These are phyloP conservation scores for Emys orbicularis DNA, from an alignment of 2,797 vertebrate genomes.

Conservation along the genomic window DNA sequence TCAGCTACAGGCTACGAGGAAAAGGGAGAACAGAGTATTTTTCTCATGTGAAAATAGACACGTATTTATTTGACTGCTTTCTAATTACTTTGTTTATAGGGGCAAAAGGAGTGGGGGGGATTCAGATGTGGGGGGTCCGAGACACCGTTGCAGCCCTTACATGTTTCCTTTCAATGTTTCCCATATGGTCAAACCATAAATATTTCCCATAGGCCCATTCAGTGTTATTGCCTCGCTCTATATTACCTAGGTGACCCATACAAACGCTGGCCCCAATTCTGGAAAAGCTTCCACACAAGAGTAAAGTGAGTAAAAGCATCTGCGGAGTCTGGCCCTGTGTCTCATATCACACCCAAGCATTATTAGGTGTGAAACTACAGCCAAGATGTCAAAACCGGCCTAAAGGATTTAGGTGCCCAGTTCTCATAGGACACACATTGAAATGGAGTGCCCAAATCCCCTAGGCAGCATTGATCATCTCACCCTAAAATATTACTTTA, in stretches of 20 bases:
- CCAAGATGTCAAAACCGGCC: not conserved
- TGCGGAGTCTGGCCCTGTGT: too few relatives aligned
- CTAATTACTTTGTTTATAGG: not conserved
- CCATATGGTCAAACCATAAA: not conserved
- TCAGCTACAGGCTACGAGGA: not conserved
- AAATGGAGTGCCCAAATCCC: not conserved
- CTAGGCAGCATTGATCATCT: not conserved
- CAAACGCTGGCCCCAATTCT: not conserved
- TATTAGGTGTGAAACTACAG: not conserved
- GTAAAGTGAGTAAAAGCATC: not conserved
- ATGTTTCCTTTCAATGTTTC: not conserved
- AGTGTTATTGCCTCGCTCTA: not conserved
- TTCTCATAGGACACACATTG: fast-evolving
- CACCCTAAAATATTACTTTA: not conserved
- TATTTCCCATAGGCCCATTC: not conserved
- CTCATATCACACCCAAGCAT: not conserved
- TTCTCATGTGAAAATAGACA: constrained; percentile 74
- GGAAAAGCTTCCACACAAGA: not conserved
- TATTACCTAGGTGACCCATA: not conserved
- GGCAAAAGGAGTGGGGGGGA: not conserved
- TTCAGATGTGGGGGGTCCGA: not conserved
- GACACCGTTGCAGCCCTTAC: not conserved
- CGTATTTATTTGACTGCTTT: constrained; percentile 29
- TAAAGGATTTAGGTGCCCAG: fast-evolving
- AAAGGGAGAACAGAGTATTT: constrained; percentile 9